phyloP scores from a whole-genome alignment of 2,113 vertebrate species.

The Pyrgilauda ruficollis region DNA sequence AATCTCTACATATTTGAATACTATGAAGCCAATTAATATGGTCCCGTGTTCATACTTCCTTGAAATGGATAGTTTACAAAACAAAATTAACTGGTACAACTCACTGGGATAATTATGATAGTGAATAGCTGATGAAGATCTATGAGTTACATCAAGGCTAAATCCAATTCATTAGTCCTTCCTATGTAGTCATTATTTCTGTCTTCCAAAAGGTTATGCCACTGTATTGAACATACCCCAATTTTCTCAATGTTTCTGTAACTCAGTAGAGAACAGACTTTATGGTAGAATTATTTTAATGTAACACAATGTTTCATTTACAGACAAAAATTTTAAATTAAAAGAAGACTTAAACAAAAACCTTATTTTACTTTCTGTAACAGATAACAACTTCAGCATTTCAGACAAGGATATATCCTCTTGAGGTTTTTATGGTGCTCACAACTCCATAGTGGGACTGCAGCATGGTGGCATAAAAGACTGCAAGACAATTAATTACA shows the following conservation, averaged over 20 bases:
- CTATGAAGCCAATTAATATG: background rate
- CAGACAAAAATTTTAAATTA: background rate
- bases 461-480: background rate
- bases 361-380: conserved; percentile 29
- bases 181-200: background rate
- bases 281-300: background rate
- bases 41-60: background rate
- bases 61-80: background rate
- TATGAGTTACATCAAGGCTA: background rate
- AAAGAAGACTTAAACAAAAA: background rate
- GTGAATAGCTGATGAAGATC: background rate
- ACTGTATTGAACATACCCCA: background rate
- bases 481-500: conserved; percentile 55
- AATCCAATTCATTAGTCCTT: background rate
- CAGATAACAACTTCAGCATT: background rate
- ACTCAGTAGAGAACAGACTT: background rate
- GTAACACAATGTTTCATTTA: background rate
- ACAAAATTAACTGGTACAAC: background rate
- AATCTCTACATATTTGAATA: background rate
- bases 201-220: background rate
- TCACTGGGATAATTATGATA: background rate
- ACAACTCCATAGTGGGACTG: conserved; percentile 5
- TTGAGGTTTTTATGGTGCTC: conserved; percentile 26
- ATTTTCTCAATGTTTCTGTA: conserved; percentile 3
- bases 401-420: conserved; percentile 56